phyloP scores from a whole-genome alignment of 2,797 vertebrate genomes.

The Peromyscus attwateri region DNA sequence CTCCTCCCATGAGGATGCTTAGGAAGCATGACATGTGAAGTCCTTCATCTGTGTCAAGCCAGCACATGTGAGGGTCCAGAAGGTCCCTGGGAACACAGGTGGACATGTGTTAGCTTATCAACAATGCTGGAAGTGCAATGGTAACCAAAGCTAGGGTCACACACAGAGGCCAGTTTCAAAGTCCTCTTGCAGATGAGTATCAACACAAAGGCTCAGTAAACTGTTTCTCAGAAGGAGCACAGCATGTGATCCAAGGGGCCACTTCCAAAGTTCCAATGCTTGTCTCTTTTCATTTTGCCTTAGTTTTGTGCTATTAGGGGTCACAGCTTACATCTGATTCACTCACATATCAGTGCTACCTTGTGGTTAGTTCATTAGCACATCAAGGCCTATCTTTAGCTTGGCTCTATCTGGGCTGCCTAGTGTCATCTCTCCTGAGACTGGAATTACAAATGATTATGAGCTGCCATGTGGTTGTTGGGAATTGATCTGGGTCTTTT shows the following conservation, averaged over 20 bases:
- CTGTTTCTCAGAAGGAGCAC: neutral
- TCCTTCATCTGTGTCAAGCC: neutral
- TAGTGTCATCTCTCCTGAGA: neutral
- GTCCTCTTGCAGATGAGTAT: neutral
- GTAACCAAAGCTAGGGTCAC: neutral
- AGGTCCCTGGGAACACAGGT: neutral
- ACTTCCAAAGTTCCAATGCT: too few relatives aligned
- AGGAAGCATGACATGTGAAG: neutral
- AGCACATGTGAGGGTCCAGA: neutral
- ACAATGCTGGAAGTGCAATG: neutral
- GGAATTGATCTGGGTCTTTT: neutral
- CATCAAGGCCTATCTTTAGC: too few relatives aligned
- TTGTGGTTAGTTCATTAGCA: too few relatives aligned
- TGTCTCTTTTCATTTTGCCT: too few relatives aligned
- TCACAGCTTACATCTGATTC: too few relatives aligned
- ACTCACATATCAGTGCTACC: too few relatives aligned
- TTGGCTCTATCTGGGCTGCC: too few relatives aligned
- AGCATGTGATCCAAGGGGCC: neutral
- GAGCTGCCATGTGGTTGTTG: neutral
- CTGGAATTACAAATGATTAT: neutral
- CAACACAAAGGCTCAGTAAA: neutral
- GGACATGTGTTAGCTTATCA: neutral
- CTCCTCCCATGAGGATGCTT: too few relatives aligned
- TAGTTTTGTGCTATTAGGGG: too few relatives aligned
- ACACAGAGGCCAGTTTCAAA: neutral